Conservation (phyloP, 1,140 invertebrate genomes). For the Drosophila sproati region DNA sequence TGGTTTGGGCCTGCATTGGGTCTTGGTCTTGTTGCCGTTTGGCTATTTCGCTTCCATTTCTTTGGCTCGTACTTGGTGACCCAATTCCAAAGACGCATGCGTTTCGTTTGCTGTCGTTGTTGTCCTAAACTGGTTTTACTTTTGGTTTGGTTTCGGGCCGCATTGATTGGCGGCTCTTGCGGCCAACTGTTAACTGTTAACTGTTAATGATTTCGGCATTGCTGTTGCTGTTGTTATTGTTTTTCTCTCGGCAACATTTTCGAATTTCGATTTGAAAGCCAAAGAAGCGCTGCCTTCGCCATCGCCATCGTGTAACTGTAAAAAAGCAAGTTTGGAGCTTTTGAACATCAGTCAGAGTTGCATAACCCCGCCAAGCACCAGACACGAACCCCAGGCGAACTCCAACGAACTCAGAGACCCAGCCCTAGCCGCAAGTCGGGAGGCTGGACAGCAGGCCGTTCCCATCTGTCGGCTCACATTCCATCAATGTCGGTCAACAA, state of each 20-base stretch:
- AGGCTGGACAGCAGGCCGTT: conserved; percentile 9
- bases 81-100: conserved; percentile 79
- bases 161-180: conserved; percentile 58
- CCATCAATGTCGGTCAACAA: conserved; percentile 67
- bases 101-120: conserved; percentile 62
- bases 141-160: conserved; percentile 32
- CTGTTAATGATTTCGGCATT: conserved; percentile 77
- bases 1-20: conserved; percentile 46
- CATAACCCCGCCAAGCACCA: conserved; percentile 42
- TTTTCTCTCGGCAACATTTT: conserved; percentile 72
- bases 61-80: conserved; percentile 73
- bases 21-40: conserved; percentile 56
- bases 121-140: conserved; percentile 59
- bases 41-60: conserved; percentile 54
- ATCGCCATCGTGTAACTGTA: conserved; percentile 29
- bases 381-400: not conserved
- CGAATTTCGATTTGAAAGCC: conserved; percentile 79
- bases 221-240: conserved; percentile 6
- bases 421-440: conserved; percentile 15
- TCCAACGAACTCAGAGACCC: conserved; percentile 1
- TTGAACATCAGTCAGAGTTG: conserved; percentile 43
- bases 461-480: conserved; percentile 62
- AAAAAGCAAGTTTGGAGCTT: conserved; percentile 54
- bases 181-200: conserved; percentile 61
- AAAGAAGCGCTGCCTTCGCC: conserved; percentile 54